Base-by-base conservation (phyloP, 2,797 vertebrate genomes). In the Nyctalus aviator region DNA sequence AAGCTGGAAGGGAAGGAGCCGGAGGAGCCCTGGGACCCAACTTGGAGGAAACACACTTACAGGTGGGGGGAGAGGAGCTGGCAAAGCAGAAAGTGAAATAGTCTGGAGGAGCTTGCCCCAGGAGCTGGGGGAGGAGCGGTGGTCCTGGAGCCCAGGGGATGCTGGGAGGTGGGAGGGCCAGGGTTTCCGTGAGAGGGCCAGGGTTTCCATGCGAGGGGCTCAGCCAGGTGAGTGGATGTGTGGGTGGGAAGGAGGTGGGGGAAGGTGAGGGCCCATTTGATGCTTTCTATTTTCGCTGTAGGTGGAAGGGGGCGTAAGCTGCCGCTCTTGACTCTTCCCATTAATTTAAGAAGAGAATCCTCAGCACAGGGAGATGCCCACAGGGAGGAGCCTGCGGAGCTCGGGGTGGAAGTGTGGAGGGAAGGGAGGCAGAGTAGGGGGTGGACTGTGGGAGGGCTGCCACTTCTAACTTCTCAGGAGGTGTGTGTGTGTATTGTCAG, bases 361-460 rank as follows among this genome's bases (percentile, higher is more conserved):
- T 23, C 8, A 57, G 73, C 13, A 13, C 37, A 44, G 53, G 18
- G 9, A 59, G 30, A n/a, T 13, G 8, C 23, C 90, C 53, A 5
- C 6, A 11, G 92, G 81, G 73, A 62, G 82, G 69, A 86, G 15
- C 14, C 15, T 18, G 41, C 11, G 5, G 12, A 18, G 0, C 0
- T 0, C 0, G 1, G 30, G 44, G 32, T 9, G 11, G n/a, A 41
- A 32, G 8, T 44, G 0, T 27, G 32, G 23, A 32, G 30, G 44
- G 32, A 53, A 32, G 46, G 35, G 53, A 53, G 18, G 35, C 18
- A 12, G 3, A 1, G 11, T 27, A 10, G 2, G 11, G 48, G 13
- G 7, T 1, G 0, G 59, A 7, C 0, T 6, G n/a, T 25, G 37
- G 4, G 32, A 14, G 50, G 25, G 32, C 18, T 0, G 0, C 32